Percentiles rank a stretch among this genome's conserved stretches.
These are phyloP conservation scores for Phalacrocorax pelagicus DNA, from an alignment of 2,113 vertebrate genomes.

Conservation along the genomic window DNA sequence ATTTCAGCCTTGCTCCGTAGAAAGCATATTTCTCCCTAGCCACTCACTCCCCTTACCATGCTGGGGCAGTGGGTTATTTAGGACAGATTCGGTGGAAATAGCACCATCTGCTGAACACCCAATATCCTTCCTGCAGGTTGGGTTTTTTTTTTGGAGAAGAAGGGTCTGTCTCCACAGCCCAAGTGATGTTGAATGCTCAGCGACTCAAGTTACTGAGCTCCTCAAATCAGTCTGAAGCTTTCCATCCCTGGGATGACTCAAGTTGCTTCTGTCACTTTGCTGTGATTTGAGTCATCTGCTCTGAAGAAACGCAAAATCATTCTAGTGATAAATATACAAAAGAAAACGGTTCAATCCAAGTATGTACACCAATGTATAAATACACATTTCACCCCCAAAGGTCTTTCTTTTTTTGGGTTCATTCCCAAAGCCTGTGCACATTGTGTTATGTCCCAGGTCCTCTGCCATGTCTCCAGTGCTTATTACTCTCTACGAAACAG, in stretches of 20 bases:
- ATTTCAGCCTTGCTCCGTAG: neutral
- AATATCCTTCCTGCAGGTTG: neutral
- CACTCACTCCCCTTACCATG: neutral
- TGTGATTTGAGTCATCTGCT: neutral
- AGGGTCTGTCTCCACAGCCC: neutral
- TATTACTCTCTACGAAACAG: neutral
- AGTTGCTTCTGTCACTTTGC: neutral
- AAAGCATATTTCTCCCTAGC: neutral
- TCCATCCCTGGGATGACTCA: neutral
- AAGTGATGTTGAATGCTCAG: neutral
- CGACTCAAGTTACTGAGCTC: neutral
- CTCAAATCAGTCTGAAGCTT: neutral
- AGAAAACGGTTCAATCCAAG: neutral
- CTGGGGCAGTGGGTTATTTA: neutral
- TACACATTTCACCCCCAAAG: neutral
- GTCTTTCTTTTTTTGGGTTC: neutral
- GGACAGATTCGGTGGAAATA: neutral
- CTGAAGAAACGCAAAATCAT: neutral
- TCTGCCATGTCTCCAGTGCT: too few species aligned
- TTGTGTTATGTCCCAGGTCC: too few species aligned
- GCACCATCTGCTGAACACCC: conserved; percentile 30
- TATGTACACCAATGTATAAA: neutral
- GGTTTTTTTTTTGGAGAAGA: neutral
- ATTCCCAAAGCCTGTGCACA: neutral
- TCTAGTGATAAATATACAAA: neutral